A percentile compares a stretch with the other conserved stretches of the same genome.
These are phyloP conservation scores for Uloborus diversus DNA, from an alignment of 1,140 invertebrate genomes.

Conservation along the genomic window DNA sequence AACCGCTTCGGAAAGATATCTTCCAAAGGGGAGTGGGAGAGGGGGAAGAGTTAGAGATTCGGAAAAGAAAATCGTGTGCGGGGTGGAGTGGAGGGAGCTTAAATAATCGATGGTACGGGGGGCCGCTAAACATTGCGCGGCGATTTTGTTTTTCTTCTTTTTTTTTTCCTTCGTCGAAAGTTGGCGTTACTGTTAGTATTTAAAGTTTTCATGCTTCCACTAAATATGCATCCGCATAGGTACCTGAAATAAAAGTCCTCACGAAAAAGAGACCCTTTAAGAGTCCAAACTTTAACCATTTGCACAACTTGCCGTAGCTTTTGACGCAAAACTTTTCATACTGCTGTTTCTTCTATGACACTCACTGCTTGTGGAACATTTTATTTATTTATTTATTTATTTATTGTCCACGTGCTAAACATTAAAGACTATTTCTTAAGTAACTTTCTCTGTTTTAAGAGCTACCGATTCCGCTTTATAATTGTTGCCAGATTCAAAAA, in stretches of 20 bases:
- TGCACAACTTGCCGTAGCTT: no score
- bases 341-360: no score
- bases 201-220: background rate
- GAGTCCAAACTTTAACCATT: background rate
- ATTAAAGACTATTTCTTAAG: no score
- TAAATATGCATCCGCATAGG: background rate
- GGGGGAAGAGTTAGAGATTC: background rate
- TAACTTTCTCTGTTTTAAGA: no score
- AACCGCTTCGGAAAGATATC: background rate
- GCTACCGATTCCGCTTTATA: no score
- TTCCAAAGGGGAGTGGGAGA: background rate
- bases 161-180: background rate
- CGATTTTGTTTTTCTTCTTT: background rate
- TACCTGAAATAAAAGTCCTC: background rate
- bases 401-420: no score
- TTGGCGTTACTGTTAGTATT: background rate
- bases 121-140: background rate
- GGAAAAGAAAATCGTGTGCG: background rate
- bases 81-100: background rate
- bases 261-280: background rate
- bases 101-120: constrained; percentile 37
- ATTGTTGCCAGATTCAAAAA: no score
- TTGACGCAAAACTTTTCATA: no score
- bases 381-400: no score
- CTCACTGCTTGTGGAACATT: no score